Percentiles rank a stretch among this genome's conserved stretches.
These are phyloP conservation scores for Platyscapa corneri DNA, from an alignment of 1,140 invertebrate species.

Conservation along the genomic window DNA sequence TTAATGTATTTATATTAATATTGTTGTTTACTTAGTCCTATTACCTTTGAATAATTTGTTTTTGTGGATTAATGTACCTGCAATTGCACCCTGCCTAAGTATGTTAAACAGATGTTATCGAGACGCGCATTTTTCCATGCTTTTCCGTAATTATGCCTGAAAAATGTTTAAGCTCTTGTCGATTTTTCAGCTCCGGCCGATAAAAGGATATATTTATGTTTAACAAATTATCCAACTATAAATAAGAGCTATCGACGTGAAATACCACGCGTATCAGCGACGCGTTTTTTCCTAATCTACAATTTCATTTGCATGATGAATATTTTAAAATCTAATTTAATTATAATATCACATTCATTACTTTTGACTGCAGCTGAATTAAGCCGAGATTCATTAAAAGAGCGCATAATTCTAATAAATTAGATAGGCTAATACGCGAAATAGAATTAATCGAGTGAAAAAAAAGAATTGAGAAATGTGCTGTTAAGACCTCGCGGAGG, in stretches of 20 bases:
- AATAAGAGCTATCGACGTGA: background rate
- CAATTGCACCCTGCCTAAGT: background rate
- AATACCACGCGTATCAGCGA: background rate
- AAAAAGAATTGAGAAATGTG: background rate
- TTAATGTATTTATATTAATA: background rate
- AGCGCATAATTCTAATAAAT: constrained; percentile 20
- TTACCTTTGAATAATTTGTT: background rate
- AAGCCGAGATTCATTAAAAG: background rate
- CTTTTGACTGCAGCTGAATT: background rate
- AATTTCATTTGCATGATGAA: background rate
- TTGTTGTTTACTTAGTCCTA: background rate
- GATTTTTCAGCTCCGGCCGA: background rate
- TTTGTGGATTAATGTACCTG: background rate
- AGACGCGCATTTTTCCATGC: background rate
- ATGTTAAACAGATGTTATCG: background rate
- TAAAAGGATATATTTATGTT: background rate
- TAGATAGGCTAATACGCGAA: constrained; percentile 3
- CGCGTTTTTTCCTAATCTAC: background rate
- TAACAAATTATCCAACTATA: background rate
- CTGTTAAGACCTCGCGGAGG: background rate
- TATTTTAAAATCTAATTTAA: constrained; percentile 10
- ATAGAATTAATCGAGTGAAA: constrained; percentile 2
- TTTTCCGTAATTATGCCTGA: background rate
- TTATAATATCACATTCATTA: constrained; percentile 14
- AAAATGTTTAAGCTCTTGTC: background rate